phyloP scores from a whole-genome alignment of 23 tunicate genomes.

The Styela clava region DNA sequence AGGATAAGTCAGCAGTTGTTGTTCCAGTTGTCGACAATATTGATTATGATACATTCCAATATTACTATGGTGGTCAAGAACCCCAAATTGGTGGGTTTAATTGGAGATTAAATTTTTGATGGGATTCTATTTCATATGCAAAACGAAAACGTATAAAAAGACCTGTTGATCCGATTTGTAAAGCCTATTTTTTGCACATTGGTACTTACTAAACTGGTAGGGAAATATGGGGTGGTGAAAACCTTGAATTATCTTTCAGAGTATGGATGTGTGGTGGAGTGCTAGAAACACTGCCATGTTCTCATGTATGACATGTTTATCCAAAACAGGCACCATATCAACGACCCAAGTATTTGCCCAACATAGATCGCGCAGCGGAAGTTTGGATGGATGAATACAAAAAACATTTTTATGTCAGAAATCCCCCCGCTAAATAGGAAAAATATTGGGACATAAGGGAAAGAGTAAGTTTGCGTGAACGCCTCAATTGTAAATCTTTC shows the following conservation, averaged over 20 bases:
- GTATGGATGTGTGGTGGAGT: slow-evolving; percentile 99
- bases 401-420: slow-evolving; percentile 84
- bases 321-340: slow-evolving; percentile 99
- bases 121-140: slow-evolving; percentile 89
- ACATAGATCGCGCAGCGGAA: slow-evolving; percentile 92
- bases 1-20: slow-evolving; percentile 67
- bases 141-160: slow-evolving; percentile 56
- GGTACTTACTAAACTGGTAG: slow-evolving; percentile 98
- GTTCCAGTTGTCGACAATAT: slow-evolving; percentile 94
- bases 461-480: slow-evolving; percentile 56
- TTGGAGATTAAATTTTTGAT: slow-evolving; percentile 96
- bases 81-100: slow-evolving; percentile 99
- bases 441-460: slow-evolving; percentile 81
- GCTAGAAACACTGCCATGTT: slow-evolving; percentile 95
- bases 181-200: slow-evolving; percentile 68
- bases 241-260: slow-evolving; percentile 85
- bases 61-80: slow-evolving; percentile 94
- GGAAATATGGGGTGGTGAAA: slow-evolving; percentile 99
- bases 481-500: slow-evolving; percentile 72
- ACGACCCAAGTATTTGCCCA: slow-evolving; percentile 77
- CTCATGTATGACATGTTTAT: slow-evolving; percentile 98
- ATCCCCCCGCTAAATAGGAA: slow-evolving; percentile 81
- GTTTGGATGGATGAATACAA: slow-evolving; percentile 99
- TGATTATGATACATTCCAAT: slow-evolving; percentile 85
- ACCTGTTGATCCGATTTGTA: slow-evolving; percentile 84